phyloP scores from a whole-genome alignment of 2,113 vertebrate species.

The Thamnophis sirtalis region DNA sequence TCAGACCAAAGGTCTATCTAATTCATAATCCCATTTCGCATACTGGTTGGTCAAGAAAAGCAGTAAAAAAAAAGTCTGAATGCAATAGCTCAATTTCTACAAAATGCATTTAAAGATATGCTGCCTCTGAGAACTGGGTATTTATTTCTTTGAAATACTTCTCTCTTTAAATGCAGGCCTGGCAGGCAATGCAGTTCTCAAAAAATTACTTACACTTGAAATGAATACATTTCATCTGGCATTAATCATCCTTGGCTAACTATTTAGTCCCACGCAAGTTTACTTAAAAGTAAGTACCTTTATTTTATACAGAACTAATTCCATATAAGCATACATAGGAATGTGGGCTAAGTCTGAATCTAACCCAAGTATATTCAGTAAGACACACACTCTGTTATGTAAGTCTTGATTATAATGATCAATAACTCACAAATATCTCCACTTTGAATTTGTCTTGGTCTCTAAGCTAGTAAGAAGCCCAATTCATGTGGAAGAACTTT shows the following conservation, averaged over 20 bases:
- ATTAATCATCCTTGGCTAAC: not conserved
- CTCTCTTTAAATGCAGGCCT: not conserved
- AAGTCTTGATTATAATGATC: not conserved
- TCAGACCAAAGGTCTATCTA: not conserved
- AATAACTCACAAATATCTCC: not conserved
- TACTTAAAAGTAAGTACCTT: not conserved
- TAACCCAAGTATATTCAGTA: not conserved
- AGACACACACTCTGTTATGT: not conserved
- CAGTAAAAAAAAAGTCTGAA: not conserved
- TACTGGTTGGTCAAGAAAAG: not conserved
- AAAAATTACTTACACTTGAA: not conserved
- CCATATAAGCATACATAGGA: not conserved
- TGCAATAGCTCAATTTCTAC: not conserved
- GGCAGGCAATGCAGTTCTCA: not conserved
- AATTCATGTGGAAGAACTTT: not conserved
- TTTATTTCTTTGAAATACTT: not conserved
- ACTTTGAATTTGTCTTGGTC: not conserved
- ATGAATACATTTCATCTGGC: not conserved
- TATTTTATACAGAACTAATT: not conserved
- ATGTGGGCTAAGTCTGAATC: not conserved
- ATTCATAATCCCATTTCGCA: not conserved
- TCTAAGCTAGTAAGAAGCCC: not conserved
- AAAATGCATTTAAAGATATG: not conserved
- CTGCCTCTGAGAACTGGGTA: not conserved
- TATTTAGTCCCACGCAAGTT: not conserved